Evolutionary conservation across 2,797 vertebrate species (phyloP).

Genomic region (Salmo trutta): DNA sequence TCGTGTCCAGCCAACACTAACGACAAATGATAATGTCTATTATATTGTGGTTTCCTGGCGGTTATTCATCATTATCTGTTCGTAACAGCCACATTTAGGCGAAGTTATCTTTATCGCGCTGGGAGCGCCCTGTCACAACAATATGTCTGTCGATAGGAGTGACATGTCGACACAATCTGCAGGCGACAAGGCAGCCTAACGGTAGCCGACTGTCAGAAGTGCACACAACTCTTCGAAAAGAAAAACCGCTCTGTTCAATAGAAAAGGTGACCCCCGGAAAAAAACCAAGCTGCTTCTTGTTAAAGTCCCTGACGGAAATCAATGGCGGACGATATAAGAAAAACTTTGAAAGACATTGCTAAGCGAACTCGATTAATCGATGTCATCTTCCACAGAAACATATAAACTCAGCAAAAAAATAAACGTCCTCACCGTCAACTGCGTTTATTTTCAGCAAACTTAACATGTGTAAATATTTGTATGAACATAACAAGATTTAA

Average conservation of each 20-base stretch:
- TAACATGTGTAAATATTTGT: too few relatives aligned
- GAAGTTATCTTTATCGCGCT: slow-evolving; percentile 61
- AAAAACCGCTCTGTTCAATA: not conserved
- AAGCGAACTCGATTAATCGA: slow-evolving; percentile 42
- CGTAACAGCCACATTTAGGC: slow-evolving; percentile 53
- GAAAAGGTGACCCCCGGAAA: slow-evolving; percentile 69
- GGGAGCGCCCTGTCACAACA: slow-evolving; percentile 71
- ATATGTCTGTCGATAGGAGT: slow-evolving; percentile 54
- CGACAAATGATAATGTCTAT: not conserved
- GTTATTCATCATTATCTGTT: slow-evolving; percentile 73
- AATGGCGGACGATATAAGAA: slow-evolving; percentile 47
- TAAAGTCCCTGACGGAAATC: slow-evolving; percentile 16
- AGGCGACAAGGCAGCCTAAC: not conserved
- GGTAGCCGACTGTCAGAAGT: not conserved
- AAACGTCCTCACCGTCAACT: too few relatives aligned
- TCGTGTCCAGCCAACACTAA: slow-evolving; percentile 27
- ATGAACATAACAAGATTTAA: too few relatives aligned
- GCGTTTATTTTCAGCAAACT: too few relatives aligned
- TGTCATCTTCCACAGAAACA: not conserved
- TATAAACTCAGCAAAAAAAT: too few relatives aligned
- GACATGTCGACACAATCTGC: slow-evolving; percentile 22
- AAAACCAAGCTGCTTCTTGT: not conserved
- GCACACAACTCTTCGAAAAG: not conserved
- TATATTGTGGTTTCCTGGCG: slow-evolving; percentile 50
- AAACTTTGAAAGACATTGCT: slow-evolving; percentile 64